These are phyloP conservation scores for Gymnarchus niloticus DNA, from an alignment of 2,113 vertebrate genomes.

Conservation along the genomic window DNA sequence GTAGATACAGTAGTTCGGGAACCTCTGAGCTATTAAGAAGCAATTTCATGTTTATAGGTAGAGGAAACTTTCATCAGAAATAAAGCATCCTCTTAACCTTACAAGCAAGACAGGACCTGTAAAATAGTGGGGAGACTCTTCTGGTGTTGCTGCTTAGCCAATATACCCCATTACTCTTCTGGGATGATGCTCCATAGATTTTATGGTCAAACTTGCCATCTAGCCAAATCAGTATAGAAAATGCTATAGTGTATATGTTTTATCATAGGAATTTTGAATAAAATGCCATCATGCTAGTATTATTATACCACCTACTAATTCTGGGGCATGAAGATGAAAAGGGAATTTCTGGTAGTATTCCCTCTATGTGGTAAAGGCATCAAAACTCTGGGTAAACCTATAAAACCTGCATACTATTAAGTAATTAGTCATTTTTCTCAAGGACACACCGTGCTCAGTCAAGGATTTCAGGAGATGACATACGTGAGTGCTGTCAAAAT, in stretches of 20 bases:
- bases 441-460: neutral
- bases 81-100: constrained; percentile 8
- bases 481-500: neutral
- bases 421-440: neutral
- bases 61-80: constrained; percentile 13
- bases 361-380: neutral
- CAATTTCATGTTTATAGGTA: constrained; percentile 7
- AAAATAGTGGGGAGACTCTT: neutral
- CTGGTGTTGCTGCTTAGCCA: neutral
- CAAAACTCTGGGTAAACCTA: neutral
- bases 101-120: neutral
- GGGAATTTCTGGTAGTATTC: neutral
- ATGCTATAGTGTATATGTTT: neutral
- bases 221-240: neutral
- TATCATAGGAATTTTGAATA: neutral
- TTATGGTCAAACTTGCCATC: neutral
- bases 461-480: neutral
- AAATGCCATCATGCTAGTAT: neutral
- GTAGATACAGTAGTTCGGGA: too few relatives aligned
- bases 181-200: neutral
- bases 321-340: too few relatives aligned
- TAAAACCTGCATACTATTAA: neutral
- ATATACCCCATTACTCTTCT: constrained; percentile 3
- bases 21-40: constrained; percentile 3
- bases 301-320: neutral